These are phyloP conservation scores for Beroe forskalii DNA, from an alignment of 37 sponge, comb jelly and placozoan genomes.

Conservation along the genomic window DNA sequence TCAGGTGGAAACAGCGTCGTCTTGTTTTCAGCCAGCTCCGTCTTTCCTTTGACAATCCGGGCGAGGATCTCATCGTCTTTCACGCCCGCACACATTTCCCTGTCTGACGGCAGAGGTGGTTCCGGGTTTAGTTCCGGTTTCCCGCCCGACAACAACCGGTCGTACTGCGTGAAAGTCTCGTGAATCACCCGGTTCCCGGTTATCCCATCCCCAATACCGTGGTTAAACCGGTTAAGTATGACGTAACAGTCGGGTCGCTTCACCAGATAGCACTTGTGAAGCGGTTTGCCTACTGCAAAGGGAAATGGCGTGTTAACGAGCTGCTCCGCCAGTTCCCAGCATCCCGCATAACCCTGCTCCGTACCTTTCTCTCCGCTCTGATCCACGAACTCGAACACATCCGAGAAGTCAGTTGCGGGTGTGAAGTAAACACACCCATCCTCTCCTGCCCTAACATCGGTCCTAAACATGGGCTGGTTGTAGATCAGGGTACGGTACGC, in stretches of 20 bases:
- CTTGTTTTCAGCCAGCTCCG: background rate
- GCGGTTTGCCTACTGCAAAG: background rate
- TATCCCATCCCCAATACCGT: background rate
- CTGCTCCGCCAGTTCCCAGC: slow-evolving; percentile 15
- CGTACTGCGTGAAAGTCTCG: background rate
- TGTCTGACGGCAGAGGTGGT: background rate
- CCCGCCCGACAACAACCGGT: background rate
- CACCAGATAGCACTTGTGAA: background rate
- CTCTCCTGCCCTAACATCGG: background rate
- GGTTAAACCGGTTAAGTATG: background rate
- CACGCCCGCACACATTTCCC: background rate
- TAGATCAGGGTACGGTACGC: slow-evolving; percentile 21
- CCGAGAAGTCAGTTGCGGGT: slow-evolving; percentile 8
- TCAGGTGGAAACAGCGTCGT: background rate
- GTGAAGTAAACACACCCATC: background rate
- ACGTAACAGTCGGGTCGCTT: slow-evolving; percentile 18
- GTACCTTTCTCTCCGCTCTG: background rate
- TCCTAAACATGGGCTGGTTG: background rate
- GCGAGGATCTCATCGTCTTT: background rate
- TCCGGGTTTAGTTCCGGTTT: background rate
- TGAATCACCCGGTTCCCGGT: background rate
- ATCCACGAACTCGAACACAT: slow-evolving; percentile 30
- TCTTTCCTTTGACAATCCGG: background rate
- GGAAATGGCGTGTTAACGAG: background rate
- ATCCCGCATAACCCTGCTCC: background rate